These are phyloP conservation scores for Falco columbarius DNA, from an alignment of 2,797 vertebrate species.

Conservation along the genomic window DNA sequence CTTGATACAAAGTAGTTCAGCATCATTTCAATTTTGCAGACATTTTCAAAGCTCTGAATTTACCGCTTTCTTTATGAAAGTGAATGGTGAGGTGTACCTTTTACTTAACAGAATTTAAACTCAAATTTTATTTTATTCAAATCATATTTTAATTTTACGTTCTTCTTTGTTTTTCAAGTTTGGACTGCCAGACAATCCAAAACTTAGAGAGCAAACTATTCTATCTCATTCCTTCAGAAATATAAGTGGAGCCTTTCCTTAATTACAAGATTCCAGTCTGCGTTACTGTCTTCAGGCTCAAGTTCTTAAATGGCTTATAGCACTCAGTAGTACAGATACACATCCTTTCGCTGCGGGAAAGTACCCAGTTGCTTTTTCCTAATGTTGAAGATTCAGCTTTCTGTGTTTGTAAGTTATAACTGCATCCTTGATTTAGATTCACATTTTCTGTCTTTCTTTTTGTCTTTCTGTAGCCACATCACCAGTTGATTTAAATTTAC, in stretches of 20 bases:
- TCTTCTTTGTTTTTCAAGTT: not conserved
- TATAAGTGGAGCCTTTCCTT: not conserved
- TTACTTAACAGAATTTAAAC: not conserved
- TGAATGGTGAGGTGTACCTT: not conserved
- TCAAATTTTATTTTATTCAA: not conserved
- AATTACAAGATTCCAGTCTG: not conserved
- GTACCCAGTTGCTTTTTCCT: not conserved
- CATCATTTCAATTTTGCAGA: not conserved
- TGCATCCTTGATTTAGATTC: conserved; percentile 26
- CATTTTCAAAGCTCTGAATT: not conserved
- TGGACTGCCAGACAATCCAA: not conserved
- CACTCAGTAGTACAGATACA: not conserved
- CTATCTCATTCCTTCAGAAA: not conserved
- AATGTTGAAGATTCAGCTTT: not conserved
- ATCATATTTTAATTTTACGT: not conserved
- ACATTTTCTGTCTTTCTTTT: conserved; percentile 58
- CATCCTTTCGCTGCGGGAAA: not conserved
- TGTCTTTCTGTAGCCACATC: conserved; percentile 73
- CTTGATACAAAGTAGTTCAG: not conserved
- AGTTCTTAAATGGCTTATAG: not conserved
- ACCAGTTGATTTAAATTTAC: conserved; percentile 73
- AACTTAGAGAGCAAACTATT: not conserved
- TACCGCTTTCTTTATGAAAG: not conserved
- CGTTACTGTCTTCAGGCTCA: not conserved
- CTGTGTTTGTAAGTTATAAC: conserved; percentile 10